Evolutionary conservation across 1,140 invertebrate genomes (phyloP).

Genomic region (Leptinotarsa undecemlineata): DNA sequence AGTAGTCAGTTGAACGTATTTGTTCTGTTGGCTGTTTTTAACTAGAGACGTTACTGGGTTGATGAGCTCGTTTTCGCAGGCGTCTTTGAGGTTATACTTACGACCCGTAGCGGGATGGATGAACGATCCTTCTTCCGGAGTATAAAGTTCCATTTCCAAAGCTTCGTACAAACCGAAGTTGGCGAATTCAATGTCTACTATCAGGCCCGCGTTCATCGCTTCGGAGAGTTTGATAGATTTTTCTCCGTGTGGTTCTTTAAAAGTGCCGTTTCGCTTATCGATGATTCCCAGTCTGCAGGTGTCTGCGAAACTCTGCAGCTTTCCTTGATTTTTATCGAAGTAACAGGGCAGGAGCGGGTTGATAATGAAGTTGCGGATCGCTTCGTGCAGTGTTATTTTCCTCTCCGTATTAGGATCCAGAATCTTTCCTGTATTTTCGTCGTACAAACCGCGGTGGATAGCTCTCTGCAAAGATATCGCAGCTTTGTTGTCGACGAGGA

Average conservation of each 20-base stretch:
- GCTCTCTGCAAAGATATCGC: constrained; percentile 84
- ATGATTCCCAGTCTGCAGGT: constrained; percentile 82
- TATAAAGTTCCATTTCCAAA: constrained; percentile 80
- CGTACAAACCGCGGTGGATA: constrained; percentile 84
- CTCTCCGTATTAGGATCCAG: constrained; percentile 75
- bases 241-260: constrained; percentile 72
- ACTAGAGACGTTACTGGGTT: constrained; percentile 79
- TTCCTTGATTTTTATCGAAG: constrained; percentile 72
- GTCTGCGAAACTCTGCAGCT: constrained; percentile 73
- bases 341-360: constrained; percentile 80
- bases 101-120: constrained; percentile 80
- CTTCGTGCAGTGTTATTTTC: constrained; percentile 81
- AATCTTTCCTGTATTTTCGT: constrained; percentile 79
- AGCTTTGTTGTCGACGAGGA: constrained; percentile 79
- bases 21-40: constrained; percentile 70
- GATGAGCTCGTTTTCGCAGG: constrained; percentile 79
- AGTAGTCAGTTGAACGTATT: constrained; percentile 73
- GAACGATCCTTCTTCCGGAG: constrained; percentile 71
- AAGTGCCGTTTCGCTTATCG: constrained; percentile 77
- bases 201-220: constrained; percentile 75
- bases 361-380: constrained; percentile 77
- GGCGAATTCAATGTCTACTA: constrained; percentile 83
- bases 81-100: constrained; percentile 76
- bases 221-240: constrained; percentile 68
- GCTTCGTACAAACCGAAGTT: constrained; percentile 82